Conservation (phyloP, 2,113 vertebrate species). For the Bostrychus sinensis region DNA sequence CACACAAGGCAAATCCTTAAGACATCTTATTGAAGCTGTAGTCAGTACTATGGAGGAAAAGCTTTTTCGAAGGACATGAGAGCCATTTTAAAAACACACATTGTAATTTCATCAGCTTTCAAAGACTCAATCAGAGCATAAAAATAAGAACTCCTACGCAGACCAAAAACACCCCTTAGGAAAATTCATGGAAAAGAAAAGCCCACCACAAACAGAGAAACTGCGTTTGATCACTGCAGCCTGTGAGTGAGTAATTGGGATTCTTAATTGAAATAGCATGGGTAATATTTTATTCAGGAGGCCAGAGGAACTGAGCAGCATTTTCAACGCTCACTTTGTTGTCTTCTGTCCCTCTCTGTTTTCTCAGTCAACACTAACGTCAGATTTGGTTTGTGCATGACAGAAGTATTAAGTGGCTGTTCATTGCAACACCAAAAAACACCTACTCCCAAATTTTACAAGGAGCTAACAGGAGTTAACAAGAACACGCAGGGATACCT, state of each 20-base stretch:
- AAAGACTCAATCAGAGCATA: conserved; percentile 40
- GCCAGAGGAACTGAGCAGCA: conserved; percentile 6
- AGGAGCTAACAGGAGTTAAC: neutral
- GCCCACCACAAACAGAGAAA: conserved; percentile 16
- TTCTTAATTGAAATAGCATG: conserved; percentile 45
- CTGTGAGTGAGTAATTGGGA: conserved; percentile 49
- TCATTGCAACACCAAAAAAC: neutral
- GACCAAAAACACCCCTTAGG: conserved; percentile 27
- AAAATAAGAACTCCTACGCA: conserved; percentile 35
- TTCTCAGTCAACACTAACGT: conserved; percentile 7
- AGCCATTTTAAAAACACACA: conserved; percentile 4
- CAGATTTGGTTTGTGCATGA: neutral
- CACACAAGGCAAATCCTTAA: conserved; percentile 32
- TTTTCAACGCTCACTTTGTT: conserved; percentile 18
- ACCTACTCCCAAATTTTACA: neutral
- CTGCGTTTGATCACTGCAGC: conserved; percentile 40
- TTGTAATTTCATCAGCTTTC: conserved; percentile 60
- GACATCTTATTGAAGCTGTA: conserved; percentile 27
- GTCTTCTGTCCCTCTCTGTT: neutral
- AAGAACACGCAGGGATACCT: neutral
- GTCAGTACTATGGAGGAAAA: conserved; percentile 25
- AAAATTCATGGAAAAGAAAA: conserved; percentile 40
- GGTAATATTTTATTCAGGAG: conserved; percentile 38
- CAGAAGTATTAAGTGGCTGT: neutral
- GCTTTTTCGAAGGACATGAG: conserved; percentile 23